phyloP scores from a whole-genome alignment of 1,140 invertebrate genomes.

The Aphelenchoides avenae region DNA sequence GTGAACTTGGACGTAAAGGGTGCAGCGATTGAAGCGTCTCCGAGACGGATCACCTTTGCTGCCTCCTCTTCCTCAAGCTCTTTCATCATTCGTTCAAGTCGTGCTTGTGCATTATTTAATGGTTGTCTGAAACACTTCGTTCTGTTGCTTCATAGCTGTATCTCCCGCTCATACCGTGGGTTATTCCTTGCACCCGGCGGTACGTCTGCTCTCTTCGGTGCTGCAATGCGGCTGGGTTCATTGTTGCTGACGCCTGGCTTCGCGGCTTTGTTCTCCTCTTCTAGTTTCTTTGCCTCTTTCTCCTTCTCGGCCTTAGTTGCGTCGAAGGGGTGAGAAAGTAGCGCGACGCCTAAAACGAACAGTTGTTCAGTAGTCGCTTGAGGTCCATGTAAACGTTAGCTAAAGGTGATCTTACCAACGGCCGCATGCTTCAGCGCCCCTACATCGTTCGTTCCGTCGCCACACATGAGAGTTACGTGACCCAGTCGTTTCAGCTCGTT shows the following conservation, averaged over 20 bases:
- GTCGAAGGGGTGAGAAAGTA: slow-evolving; percentile 80
- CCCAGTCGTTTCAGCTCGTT: slow-evolving; percentile 80
- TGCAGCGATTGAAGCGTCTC: slow-evolving; percentile 96
- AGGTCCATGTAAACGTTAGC: slow-evolving; percentile 1
- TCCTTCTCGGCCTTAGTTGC: slow-evolving; percentile 54
- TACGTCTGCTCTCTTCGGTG: neutral
- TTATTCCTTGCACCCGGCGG: slow-evolving; percentile 1
- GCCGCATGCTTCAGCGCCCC: slow-evolving; percentile 98
- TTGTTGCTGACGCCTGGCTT: slow-evolving; percentile 9
- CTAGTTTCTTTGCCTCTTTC: slow-evolving; percentile 52
- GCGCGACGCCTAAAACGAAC: slow-evolving; percentile 70
- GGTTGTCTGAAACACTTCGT: slow-evolving; percentile 1
- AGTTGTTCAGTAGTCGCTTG: slow-evolving; percentile 5
- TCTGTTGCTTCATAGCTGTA: slow-evolving; percentile 13
- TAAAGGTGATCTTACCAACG: slow-evolving; percentile 68
- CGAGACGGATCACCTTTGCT: slow-evolving; percentile 81
- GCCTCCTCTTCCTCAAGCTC: slow-evolving; percentile 87
- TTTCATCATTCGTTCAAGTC: slow-evolving; percentile 73
- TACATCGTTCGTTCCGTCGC: slow-evolving; percentile 99
- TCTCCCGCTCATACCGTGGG: slow-evolving; percentile 11
- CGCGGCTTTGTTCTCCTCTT: slow-evolving; percentile 18
- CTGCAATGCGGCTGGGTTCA: slow-evolving; percentile 2
- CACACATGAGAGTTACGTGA: slow-evolving; percentile 92
- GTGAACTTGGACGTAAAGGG: slow-evolving; percentile 97
- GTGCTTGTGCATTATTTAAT: slow-evolving; percentile 31